Evolutionary conservation across 1,140 invertebrate genomes (phyloP).

Genomic region (Dendrolimus kikuchii): DNA sequence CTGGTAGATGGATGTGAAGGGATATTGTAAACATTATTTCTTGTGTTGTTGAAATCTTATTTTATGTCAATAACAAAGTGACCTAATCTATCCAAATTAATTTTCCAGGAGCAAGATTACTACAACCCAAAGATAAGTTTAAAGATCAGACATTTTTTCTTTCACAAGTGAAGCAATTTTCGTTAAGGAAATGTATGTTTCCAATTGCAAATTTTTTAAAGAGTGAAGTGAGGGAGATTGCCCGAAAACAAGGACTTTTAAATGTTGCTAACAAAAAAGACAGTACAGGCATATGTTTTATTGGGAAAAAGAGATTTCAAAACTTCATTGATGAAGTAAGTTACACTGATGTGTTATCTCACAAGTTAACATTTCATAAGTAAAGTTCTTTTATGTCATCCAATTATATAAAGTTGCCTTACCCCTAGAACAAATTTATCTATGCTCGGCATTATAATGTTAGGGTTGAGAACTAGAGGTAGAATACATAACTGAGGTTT

Average conservation of each 20-base stretch:
- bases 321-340: slow-evolving; percentile 82
- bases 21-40: no score
- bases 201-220: slow-evolving; percentile 88
- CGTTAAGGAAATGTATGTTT: slow-evolving; percentile 90
- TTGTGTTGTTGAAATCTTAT: no score
- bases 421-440: no score
- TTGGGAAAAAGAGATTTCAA: slow-evolving; percentile 87
- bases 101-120: slow-evolving; percentile 77
- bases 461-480: no score
- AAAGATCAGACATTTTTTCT: slow-evolving; percentile 99
- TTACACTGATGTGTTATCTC: not conserved
- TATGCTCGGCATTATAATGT: no score
- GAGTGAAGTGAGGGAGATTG: slow-evolving; percentile 85
- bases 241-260: slow-evolving; percentile 79
- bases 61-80: no score
- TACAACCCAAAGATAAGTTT: slow-evolving; percentile 80
- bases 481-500: no score
- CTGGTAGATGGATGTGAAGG: no score
- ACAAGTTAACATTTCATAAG: no score
- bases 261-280: slow-evolving; percentile 89
- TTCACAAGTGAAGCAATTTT: slow-evolving; percentile 84
- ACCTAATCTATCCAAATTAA: not conserved
- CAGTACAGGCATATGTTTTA: slow-evolving; percentile 97
- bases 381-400: no score
- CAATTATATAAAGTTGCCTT: no score